These are phyloP conservation scores for Aphidius colemani DNA, from an alignment of 2,888 invertebrate species.

Conservation along the genomic window DNA sequence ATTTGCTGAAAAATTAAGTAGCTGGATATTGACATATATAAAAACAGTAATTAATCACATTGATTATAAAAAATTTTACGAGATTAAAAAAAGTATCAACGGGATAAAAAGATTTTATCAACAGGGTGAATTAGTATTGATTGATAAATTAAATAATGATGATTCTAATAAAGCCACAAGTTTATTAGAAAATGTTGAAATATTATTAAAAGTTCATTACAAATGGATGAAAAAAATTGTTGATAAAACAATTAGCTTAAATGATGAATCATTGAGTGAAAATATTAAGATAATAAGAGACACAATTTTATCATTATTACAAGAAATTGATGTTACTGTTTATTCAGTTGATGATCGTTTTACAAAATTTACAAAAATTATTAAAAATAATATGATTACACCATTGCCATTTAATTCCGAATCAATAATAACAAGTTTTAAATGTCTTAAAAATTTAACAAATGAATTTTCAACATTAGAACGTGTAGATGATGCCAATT, in stretches of 20 bases:
- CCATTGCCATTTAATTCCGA: slow-evolving; percentile 46
- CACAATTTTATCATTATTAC: slow-evolving; percentile 46
- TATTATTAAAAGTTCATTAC: slow-evolving; percentile 71
- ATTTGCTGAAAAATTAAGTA: slow-evolving; percentile 18
- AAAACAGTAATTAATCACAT: slow-evolving; percentile 42
- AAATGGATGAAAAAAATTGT: slow-evolving; percentile 73
- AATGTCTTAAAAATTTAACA: slow-evolving; percentile 34
- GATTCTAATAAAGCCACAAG: slow-evolving; percentile 32
- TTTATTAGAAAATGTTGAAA: slow-evolving; percentile 58
- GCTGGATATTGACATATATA: slow-evolving; percentile 52
- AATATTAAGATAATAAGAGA: slow-evolving; percentile 39
- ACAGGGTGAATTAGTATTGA: slow-evolving; percentile 54
- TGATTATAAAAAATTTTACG: slow-evolving; percentile 57
- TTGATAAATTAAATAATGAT: slow-evolving; percentile 45
- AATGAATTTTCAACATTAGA: slow-evolving; percentile 35
- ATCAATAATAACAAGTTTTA: slow-evolving; percentile 33
- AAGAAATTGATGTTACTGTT: slow-evolving; percentile 35
- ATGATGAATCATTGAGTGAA: slow-evolving; percentile 28
- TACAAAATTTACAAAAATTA: slow-evolving; percentile 45
- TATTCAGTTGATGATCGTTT: slow-evolving; percentile 42
- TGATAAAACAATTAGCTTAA: slow-evolving; percentile 61
- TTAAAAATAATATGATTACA: slow-evolving; percentile 40
- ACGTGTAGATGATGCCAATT: slow-evolving; percentile 21
- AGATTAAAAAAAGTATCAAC: slow-evolving; percentile 62
- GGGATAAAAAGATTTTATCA: slow-evolving; percentile 64